phyloP scores from a whole-genome alignment of 2,113 vertebrate genomes.

The Ictalurus punctatus region DNA sequence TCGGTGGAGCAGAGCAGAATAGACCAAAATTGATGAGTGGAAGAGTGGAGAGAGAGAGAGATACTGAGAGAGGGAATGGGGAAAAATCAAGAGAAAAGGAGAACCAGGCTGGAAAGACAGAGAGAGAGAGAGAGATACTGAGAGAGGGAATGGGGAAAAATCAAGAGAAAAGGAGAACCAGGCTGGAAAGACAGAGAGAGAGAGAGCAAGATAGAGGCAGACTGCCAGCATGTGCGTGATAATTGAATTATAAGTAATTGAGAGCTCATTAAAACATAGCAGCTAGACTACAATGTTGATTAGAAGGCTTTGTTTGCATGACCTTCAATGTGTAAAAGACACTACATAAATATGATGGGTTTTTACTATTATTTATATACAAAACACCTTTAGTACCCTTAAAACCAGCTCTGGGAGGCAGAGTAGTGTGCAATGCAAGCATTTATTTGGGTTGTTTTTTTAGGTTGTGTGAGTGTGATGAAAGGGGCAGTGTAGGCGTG shows the following conservation, averaged over 20 bases:
- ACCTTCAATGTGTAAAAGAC: neutral
- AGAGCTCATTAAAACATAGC: slow-evolving; percentile 64
- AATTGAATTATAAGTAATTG: slow-evolving; percentile 73
- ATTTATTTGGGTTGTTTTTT: neutral
- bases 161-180: neutral
- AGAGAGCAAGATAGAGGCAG: neutral
- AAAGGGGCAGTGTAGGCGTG: slow-evolving; percentile 72
- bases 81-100: neutral
- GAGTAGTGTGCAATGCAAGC: neutral
- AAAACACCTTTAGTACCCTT: neutral
- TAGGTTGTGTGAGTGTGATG: slow-evolving; percentile 82
- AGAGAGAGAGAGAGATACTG: neutral
- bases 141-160: neutral
- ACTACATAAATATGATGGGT: neutral
- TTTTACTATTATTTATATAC: neutral
- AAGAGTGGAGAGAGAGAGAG: slow-evolving; percentile 6
- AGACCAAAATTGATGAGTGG: slow-evolving; percentile 51
- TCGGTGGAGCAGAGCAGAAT: slow-evolving; percentile 68
- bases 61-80: neutral
- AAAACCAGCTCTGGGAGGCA: neutral
- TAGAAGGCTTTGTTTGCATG: neutral
- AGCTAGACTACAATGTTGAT: slow-evolving; percentile 53
- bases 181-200: neutral
- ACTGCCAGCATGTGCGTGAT: slow-evolving; percentile 40
- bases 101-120: neutral